Evolutionary conservation across 64 coral and sea anemone species (phyloP).

Genomic region (Stichodactyla mertensii): DNA sequence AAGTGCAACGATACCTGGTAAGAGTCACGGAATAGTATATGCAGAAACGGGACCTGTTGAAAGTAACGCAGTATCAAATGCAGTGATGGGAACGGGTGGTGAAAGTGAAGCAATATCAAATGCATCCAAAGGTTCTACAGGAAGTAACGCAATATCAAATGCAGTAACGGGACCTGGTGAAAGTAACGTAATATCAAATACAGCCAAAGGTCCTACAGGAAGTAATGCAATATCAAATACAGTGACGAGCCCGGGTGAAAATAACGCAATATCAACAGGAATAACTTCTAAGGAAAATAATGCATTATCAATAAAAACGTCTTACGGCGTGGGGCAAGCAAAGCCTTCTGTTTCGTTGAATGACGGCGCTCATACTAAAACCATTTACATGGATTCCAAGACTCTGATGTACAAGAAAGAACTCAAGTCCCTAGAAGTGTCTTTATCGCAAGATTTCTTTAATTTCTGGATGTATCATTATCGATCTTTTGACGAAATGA

Average conservation of each 20-base stretch:
- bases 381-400: constrained; percentile 10
- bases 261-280: background rate
- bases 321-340: background rate
- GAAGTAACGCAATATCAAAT: background rate
- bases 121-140: background rate
- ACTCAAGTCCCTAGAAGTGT: constrained; percentile 53
- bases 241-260: background rate
- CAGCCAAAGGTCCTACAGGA: background rate
- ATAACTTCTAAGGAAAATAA: background rate
- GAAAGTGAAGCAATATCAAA: background rate
- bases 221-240: background rate
- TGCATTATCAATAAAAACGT: background rate
- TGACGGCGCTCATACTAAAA: background rate
- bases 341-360: background rate
- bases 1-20: background rate
- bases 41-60: background rate
- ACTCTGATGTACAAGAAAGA: constrained; percentile 15
- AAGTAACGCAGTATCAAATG: background rate
- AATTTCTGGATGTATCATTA: constrained; percentile 90
- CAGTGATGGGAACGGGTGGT: background rate
- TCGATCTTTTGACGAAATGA: constrained; percentile 68
- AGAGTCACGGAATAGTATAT: background rate
- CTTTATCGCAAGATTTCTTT: constrained; percentile 74
- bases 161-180: background rate
- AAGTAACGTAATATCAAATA: background rate